Base-by-base conservation (phyloP, 2,113 vertebrate species). In the Gambusia holbrooki region DNA sequence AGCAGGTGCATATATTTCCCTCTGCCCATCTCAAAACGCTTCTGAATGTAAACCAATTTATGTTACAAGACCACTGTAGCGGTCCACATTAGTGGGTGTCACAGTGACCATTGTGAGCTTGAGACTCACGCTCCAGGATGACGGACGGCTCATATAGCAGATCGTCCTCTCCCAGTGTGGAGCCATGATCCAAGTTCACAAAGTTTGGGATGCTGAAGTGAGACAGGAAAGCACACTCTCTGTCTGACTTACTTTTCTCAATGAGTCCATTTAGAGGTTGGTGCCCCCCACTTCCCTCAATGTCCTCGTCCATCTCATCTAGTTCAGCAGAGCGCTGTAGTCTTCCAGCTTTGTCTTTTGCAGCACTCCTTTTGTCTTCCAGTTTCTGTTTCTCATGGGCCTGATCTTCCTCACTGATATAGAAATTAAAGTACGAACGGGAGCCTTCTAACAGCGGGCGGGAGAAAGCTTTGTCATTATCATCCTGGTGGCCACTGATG, bases 161-260 rank as follows among this genome's bases (percentile, higher is more conserved):
- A 67, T 97, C 95, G 2, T 97, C 96, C 29, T 97, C 97, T 22
- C 94, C 95, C 30, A 96, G 88, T 0, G 92, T 93, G 69, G 96
- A 96, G 72, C 91, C 95, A 63, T 95, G 95, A 75, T 98, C 97
- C 2, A 95, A 94, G 87, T 94, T 96, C 86, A 98, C 95, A 29
- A 96, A 97, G 82, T 98, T 98, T 1, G 97, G 97, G 81, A 98
- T 96, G 89, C 96, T 96, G 80, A 96, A 98, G 76, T 96, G 95
- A 63, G 94, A 89, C 51, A 96, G 90, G 75, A 92, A 92, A 29
- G 84, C 90, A 8, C 71, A 74, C 15, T 92, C 94, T 62, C 70
- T 93, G 90, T 84, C 95, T 87, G 62, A 90, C 92, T 32, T 80
- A 82, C 79, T 17, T 2, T 85, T 83, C 58, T 84, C 91, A 10